Evolutionary conservation across 2,888 invertebrate genomes (phyloP), one percentile per base, ranked within the genome.

Genomic region (Epinotia ramella): DNA sequence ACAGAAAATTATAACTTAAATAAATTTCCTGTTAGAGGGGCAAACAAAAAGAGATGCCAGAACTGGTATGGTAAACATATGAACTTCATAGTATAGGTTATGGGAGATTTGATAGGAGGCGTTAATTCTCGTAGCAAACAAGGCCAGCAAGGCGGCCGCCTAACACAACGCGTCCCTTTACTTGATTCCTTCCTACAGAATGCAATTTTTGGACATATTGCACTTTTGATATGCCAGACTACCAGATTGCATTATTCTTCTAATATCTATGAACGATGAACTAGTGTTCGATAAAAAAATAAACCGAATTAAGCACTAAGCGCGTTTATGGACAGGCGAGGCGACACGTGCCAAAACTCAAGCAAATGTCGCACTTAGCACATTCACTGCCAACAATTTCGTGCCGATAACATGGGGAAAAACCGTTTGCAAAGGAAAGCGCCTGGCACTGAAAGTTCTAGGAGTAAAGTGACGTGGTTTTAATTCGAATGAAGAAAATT

Each of bases 1-100:
- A 91, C 92, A 94, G 89, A 91, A 93, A 91, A 92, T 92, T 93
- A 92, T 91, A 90, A 90, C 90, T 90, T 86, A 91, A 93, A 93
- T 93, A 93, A 93, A 94, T 94, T 93, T 94, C 94, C 94, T 92
- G 94, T 92, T 91, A 88, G 86, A 79, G 81, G 77, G 84, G 90
- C 87, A 93, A 93, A 94, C 94, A 94, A 87, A 88, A 86, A 84
- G 81, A 86, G 84, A 86, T 86, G 85, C 82, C 82, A 83, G 86
- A 92, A 91, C 88, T 86, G 83, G 89, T 87, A 88, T 84, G 77
- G 85, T 81, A 92, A 91, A 94, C 91, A 91, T 82, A 88, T 87
- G 84, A 84, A 86, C 87, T 87, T 85, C 89, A 88, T 90, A 63
- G 89, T 89, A 90, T 91, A 89, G 87, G 85, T 89, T 86, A 91